Base-by-base conservation (phyloP, 2,113 vertebrate genomes). In the Lophotis ruficrista region DNA sequence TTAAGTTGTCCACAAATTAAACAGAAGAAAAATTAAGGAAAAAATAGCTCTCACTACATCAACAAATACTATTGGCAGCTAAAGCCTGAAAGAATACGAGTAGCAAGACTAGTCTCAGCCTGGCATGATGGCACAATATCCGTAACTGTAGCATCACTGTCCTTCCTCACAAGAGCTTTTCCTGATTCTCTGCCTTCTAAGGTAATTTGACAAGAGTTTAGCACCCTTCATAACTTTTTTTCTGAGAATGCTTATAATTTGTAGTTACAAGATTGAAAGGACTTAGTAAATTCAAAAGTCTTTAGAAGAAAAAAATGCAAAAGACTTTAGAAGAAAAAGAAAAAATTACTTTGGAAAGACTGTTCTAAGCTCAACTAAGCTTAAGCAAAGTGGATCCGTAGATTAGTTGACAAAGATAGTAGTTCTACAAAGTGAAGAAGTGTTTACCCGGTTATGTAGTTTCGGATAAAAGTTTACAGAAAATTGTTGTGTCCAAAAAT, bases 201-300 rank as follows among this genome's bases (percentile, higher is more conserved):
- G 61, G 81, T 85, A 83, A 95, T 95, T 95, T 95, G 92, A 91
- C 78, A 69, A 90, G 89, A 96, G 87, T 91, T 91, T 87, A 87
- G 41, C 13, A 27, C 76, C 83, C 93, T 96, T 92, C 79, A 27
- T 91, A 96, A 89, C 41, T 37, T 83, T n/a, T 82, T 96, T 90
- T 48, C 71, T 92, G 66, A 28, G 31, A 51, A 18, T 68, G 13
- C 89, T 78, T 87, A 19, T 71, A 51, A 91, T 94, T 82, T 95
- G 75, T 54, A 84, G 50, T 86, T 96, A 62, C 10, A 1, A 54
- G 56, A 77, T 72, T 82, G 60, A 90, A 97, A 94, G 97, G 88
- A 96, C 92, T 95, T 89, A 91, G 68, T 93, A 83, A 83, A 69
- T 93, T 94, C 87, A 69, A 79, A 89, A 93, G 73, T 93, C 66